Evolutionary conservation across 2,797 vertebrate species (phyloP), one percentile per base, ranked within the genome.

Genomic region (Anguilla anguilla): DNA sequence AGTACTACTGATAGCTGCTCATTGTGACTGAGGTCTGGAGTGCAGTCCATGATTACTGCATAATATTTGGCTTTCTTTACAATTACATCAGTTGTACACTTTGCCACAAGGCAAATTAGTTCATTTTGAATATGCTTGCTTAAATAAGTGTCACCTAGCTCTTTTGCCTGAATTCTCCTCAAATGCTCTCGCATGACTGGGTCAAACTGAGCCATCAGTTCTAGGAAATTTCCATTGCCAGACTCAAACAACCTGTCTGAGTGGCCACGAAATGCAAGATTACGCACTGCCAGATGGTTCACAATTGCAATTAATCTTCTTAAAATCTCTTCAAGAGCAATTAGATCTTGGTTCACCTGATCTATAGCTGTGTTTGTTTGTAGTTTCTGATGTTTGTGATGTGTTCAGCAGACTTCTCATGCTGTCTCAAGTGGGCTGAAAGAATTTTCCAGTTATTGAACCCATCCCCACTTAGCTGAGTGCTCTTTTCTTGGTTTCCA

Each of bases 21-120:
- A 28, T 59, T 39, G 55, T 88, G 77, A 84, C 85, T 88, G 10
- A 87, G n/a, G 64, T 90, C 61, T 35, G 88, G 86, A 39, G 83
- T 91, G 46, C 86, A 88, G 57, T 88, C 87, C 83, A 90, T 90
- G 46, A 90, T 86, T 11, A 88, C 88, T 9, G 77, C 19, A 64
- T 49, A 90, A 55, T 89, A 90, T 81, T 86, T 88, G 67, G 86
- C 69, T 55, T 31, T 35, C 81, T 89, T 81, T 17, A 86, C 86
- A 88, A 89, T 90, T 11, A 25, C 55, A 72, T 86, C 46, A 35
- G 35, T 84, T 25, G 77, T 85, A 28, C 83, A 35, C 72, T 86
- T 83, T 86, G 22, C 57, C 22, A 89, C 35, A 57, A 89, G 82
- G 15, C 5, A 28, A 15, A 86, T 88, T 9, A 86, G 3, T 46